phyloP scores from a whole-genome alignment of 2,113 vertebrate genomes.

The Geococcyx californianus region DNA sequence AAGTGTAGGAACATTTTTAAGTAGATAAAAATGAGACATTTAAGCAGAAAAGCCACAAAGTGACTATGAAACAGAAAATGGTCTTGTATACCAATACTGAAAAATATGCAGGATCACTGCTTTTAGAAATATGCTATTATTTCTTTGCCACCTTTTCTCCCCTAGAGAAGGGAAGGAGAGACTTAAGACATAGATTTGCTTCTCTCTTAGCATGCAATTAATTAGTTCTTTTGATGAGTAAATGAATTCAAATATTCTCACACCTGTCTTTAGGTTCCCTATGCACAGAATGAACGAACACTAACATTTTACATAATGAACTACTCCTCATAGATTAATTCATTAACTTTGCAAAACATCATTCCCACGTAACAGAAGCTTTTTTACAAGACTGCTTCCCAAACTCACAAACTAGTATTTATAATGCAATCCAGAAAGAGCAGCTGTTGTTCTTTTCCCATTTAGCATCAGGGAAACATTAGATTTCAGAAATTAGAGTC shows the following conservation, averaged over 20 bases:
- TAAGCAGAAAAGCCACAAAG: background rate
- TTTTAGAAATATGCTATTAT: background rate
- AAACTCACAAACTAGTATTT: background rate
- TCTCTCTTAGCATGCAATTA: background rate
- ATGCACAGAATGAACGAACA: background rate
- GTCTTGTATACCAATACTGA: background rate
- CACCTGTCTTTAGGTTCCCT: conserved; percentile 20
- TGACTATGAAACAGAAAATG: background rate
- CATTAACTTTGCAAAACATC: conserved; percentile 1
- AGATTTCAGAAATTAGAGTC: background rate
- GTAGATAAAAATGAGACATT: background rate
- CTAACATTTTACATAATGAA: conserved; percentile 2
- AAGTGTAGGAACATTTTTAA: background rate
- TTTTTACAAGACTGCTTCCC: background rate
- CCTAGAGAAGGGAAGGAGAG: background rate
- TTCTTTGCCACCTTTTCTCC: background rate
- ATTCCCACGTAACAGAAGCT: background rate
- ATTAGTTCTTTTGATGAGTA: conserved; percentile 27
- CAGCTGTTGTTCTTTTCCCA: background rate
- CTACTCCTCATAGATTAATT: background rate
- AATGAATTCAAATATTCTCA: conserved; percentile 12
- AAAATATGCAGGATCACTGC: background rate
- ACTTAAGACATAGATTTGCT: background rate
- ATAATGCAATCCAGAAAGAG: background rate
- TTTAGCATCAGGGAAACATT: background rate